Conservation (phyloP, 2,888 invertebrate species). For the Pachymerium ferrugineum region DNA sequence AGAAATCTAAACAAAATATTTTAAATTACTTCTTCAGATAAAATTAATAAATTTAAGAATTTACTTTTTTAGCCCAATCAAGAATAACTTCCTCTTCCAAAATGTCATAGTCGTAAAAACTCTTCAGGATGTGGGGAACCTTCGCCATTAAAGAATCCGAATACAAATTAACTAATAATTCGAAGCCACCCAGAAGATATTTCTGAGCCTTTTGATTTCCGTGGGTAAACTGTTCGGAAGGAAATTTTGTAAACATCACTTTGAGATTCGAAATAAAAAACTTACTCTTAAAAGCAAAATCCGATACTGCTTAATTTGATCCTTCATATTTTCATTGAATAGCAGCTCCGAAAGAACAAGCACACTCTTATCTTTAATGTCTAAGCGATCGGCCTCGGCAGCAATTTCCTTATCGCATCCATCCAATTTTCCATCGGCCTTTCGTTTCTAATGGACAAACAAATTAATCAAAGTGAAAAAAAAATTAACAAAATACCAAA, state of each 20-base stretch:
- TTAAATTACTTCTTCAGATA: neutral
- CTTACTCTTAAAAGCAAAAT: slow-evolving; percentile 35
- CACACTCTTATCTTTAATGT: slow-evolving; percentile 88
- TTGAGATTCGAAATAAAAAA: too few relatives aligned
- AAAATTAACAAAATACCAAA: neutral
- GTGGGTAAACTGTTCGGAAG: slow-evolving; percentile 59
- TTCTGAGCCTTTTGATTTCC: slow-evolving; percentile 79
- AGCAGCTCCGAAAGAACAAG: slow-evolving; percentile 88
- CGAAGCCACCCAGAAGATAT: slow-evolving; percentile 88
- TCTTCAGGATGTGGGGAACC: slow-evolving; percentile 80
- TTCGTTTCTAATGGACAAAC: slow-evolving; percentile 33
- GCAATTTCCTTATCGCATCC: slow-evolving; percentile 64
- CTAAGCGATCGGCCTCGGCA: slow-evolving; percentile 81
- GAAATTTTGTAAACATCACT: neutral
- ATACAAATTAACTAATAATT: slow-evolving; percentile 81
- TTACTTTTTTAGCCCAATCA: slow-evolving; percentile 93
- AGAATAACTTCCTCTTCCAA: slow-evolving; percentile 88
- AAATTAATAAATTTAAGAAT: slow-evolving; percentile 42
- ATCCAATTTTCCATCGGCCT: slow-evolving; percentile 56
- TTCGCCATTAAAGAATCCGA: slow-evolving; percentile 73
- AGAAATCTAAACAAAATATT: slow-evolving; percentile 50
- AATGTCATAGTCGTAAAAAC: slow-evolving; percentile 91
- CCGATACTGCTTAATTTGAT: slow-evolving; percentile 48
- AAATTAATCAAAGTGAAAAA: slow-evolving; percentile 31
- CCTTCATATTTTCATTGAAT: slow-evolving; percentile 55